Conservation (phyloP, 2,113 vertebrate species). For the Semnornis frantzii region DNA sequence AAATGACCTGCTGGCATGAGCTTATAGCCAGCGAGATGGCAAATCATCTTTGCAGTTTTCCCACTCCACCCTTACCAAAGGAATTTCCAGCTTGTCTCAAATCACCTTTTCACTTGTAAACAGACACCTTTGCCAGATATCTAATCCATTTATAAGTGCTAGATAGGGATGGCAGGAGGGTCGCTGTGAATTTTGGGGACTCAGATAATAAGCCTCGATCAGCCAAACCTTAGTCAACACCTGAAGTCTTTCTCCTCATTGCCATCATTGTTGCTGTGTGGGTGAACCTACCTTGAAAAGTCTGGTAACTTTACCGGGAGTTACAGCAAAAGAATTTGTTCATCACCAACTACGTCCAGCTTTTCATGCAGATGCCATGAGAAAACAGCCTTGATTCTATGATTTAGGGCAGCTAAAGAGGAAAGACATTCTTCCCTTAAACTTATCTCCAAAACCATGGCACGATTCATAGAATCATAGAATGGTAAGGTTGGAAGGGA, state of each 20-base stretch:
- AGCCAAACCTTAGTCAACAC: not conserved
- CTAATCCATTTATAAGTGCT: fast-evolving
- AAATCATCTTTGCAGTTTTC: not conserved
- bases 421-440: not conserved
- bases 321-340: not conserved
- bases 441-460: not conserved
- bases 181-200: not conserved
- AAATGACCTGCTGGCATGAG: not conserved
- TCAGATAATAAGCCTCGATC: not conserved
- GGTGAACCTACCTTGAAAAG: not conserved
- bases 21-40: not conserved
- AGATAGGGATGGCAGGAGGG: not conserved
- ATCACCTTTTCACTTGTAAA: not conserved
- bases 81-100: not conserved
- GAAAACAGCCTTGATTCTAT: not conserved
- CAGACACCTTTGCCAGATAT: not conserved
- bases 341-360: fast-evolving
- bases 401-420: not conserved
- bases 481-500: no score
- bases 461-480: no score
- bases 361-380: not conserved
- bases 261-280: not conserved
- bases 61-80: not conserved
- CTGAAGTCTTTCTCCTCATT: not conserved
- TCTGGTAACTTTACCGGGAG: not conserved